These are phyloP conservation scores for Leuciscus idus DNA, from an alignment of 2,113 vertebrate genomes.

Conservation along the genomic window DNA sequence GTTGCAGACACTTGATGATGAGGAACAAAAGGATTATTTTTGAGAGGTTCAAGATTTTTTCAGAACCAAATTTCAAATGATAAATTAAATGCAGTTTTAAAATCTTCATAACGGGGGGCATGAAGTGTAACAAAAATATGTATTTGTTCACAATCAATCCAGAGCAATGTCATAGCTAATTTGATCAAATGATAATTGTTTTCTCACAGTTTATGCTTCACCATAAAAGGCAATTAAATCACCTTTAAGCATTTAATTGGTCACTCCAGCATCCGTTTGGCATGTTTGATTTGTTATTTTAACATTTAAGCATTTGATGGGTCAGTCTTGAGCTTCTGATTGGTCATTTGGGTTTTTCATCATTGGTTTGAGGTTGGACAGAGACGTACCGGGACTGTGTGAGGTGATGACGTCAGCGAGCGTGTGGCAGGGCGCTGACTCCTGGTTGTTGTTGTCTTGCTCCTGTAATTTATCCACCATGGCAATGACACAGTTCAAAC, in stretches of 20 bases:
- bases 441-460: slow-evolving; percentile 72
- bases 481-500: slow-evolving; percentile 93
- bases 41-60: neutral
- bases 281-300: neutral
- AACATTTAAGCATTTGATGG: neutral
- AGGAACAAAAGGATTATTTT: neutral
- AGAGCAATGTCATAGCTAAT: neutral
- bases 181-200: neutral
- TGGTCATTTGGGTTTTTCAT: neutral
- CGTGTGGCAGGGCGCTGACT: slow-evolving; percentile 67
- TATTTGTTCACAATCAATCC: neutral
- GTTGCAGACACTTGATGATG: neutral
- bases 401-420: slow-evolving; percentile 78
- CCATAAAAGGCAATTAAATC: neutral
- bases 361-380: neutral
- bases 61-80: neutral
- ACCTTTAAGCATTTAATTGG: neutral
- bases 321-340: neutral
- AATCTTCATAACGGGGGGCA: neutral
- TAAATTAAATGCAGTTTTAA: neutral
- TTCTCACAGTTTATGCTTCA: neutral
- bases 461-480: slow-evolving; percentile 93
- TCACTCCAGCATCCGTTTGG: neutral
- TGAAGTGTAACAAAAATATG: neutral
- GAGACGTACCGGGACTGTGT: slow-evolving; percentile 80